Percentiles rank a stretch among this genome's conserved stretches.
phyloP scores from a whole-genome alignment of 2,888 invertebrate species.

The Phytoseiulus persimilis region DNA sequence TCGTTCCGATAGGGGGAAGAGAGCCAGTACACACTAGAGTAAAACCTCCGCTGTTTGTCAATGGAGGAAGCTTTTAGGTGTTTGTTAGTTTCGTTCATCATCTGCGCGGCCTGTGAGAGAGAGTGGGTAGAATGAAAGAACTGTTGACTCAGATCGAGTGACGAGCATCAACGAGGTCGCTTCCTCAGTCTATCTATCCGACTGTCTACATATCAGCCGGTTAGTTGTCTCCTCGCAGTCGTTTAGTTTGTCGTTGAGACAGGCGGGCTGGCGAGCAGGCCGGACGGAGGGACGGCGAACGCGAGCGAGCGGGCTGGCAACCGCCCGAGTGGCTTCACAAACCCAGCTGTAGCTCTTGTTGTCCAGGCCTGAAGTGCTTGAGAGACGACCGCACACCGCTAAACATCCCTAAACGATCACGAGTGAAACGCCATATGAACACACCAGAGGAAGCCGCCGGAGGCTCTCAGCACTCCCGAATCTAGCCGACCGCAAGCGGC shows the following conservation, averaged over 20 bases:
- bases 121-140: not conserved
- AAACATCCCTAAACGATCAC: not conserved
- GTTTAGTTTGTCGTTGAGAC: not conserved
- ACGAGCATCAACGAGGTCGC: conserved; percentile 5
- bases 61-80: conserved; percentile 5
- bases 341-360: not conserved
- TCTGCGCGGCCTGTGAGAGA: not conserved
- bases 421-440: not conserved
- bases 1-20: not conserved
- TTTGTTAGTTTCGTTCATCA: not conserved
- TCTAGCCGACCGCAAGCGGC: not conserved
- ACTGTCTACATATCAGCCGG: not conserved
- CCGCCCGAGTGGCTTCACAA: not conserved
- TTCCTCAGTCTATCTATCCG: not conserved
- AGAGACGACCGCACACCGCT: not conserved
- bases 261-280: not conserved
- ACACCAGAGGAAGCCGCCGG: not conserved
- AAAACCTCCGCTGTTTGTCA: not conserved
- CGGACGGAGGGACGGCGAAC: not conserved
- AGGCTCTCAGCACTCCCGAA: not conserved
- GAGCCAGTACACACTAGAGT: not conserved
- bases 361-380: not conserved
- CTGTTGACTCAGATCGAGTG: conserved; percentile 5
- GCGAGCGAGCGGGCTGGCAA: not conserved
- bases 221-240: not conserved